Conservation (phyloP, 2,797 vertebrate genomes). For the Florisuga fusca region DNA sequence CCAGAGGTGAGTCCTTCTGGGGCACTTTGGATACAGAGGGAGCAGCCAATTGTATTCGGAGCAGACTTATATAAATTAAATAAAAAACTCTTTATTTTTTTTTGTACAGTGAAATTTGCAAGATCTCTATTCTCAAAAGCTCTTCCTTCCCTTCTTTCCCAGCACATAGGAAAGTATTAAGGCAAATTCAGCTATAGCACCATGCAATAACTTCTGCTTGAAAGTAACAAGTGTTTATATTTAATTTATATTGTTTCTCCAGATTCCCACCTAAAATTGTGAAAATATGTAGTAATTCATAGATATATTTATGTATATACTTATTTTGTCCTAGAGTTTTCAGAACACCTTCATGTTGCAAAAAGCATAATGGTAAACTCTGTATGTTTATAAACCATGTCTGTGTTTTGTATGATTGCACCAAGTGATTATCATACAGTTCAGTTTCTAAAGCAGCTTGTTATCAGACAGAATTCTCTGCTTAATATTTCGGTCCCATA, state of each 20-base stretch:
- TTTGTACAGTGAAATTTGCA: neutral
- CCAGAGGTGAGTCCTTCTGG: neutral
- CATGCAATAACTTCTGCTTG: neutral
- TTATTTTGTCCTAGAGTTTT: neutral
- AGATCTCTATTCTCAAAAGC: neutral
- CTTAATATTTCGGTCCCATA: neutral
- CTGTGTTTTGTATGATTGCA: neutral
- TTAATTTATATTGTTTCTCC: neutral
- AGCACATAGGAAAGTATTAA: neutral
- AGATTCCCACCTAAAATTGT: neutral
- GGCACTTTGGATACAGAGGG: neutral
- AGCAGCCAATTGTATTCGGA: neutral
- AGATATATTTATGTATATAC: neutral
- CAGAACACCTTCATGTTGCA: neutral
- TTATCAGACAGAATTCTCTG: neutral
- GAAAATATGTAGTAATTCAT: neutral
- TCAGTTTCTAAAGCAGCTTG: neutral
- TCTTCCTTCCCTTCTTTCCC: neutral
- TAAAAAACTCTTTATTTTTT: neutral
- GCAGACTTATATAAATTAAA: neutral
- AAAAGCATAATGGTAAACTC: neutral
- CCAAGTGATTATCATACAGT: neutral
- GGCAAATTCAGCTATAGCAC: neutral
- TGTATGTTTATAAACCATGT: neutral
- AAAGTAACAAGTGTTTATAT: neutral